These are phyloP conservation scores for Archocentrus centrarchus DNA, from an alignment of 2,113 vertebrate species.

Conservation along the genomic window DNA sequence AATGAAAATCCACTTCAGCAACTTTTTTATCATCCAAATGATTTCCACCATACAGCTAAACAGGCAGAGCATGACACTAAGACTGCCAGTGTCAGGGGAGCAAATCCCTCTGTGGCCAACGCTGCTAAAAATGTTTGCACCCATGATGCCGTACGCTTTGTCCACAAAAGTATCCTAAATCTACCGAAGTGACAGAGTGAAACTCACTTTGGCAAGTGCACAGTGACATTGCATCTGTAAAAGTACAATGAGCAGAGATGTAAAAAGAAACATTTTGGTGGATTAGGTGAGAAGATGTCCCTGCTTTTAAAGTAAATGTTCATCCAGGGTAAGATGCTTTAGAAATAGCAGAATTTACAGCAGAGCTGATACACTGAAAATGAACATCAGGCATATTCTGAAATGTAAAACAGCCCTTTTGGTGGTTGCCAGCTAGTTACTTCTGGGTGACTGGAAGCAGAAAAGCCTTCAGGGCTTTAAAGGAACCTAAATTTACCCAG, in stretches of 20 bases:
- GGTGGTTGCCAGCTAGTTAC: slow-evolving; percentile 57
- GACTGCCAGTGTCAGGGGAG: slow-evolving; percentile 31
- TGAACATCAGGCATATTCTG: slow-evolving; percentile 38
- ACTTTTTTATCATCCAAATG: slow-evolving; percentile 7
- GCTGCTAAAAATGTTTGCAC: slow-evolving; percentile 56
- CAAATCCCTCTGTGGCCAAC: slow-evolving; percentile 36
- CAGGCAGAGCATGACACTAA: slow-evolving; percentile 27
- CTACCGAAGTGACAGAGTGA: background rate
- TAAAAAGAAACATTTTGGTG: background rate
- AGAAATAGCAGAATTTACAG: background rate
- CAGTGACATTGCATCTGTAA: background rate
- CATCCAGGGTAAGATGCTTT: background rate
- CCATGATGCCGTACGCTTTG: slow-evolving; percentile 18
- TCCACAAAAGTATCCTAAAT: background rate
- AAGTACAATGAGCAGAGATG: background rate
- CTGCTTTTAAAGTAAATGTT: background rate
- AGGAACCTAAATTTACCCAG: slow-evolving; percentile 53
- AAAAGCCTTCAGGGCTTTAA: slow-evolving; percentile 58
- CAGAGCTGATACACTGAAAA: slow-evolving; percentile 8
- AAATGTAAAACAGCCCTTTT: slow-evolving; percentile 58
- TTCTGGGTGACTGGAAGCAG: slow-evolving; percentile 64
- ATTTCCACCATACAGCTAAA: slow-evolving; percentile 23
- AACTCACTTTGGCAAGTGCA: background rate
- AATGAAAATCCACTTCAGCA: slow-evolving; percentile 5
- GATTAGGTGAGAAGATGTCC: background rate